Percentiles rank a stretch among this genome's conserved stretches.
phyloP scores from a whole-genome alignment of 2,113 vertebrate genomes.

The Pseudopipra pipra region DNA sequence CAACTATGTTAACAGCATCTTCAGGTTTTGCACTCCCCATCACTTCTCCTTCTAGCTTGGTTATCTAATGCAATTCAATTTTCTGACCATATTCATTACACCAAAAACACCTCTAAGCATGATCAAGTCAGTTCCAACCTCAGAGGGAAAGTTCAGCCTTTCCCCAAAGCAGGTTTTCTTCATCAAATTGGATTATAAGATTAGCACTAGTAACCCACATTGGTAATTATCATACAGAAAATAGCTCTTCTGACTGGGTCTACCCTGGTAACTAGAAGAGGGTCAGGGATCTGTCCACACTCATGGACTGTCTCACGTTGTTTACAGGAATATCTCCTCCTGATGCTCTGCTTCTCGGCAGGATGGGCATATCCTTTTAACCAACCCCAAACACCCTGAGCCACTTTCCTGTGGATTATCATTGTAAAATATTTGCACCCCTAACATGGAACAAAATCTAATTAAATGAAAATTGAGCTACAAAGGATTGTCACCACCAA shows the following conservation, averaged over 20 bases:
- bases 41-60: neutral
- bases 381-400: neutral
- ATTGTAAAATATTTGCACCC: neutral
- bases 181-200: constrained; percentile 13
- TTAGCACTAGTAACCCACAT: neutral
- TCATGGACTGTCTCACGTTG: neutral
- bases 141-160: neutral
- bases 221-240: neutral
- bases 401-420: neutral
- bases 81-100: neutral
- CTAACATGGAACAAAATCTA: neutral
- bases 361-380: neutral
- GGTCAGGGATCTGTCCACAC: neutral
- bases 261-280: neutral
- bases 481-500: neutral
- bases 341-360: neutral
- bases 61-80: neutral
- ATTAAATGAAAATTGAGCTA: neutral
- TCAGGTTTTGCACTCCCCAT: neutral
- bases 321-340: neutral
- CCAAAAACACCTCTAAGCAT: neutral
- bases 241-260: neutral
- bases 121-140: neutral
- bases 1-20: neutral
- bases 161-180: neutral